Base-by-base conservation (phyloP, 2,113 vertebrate species). In the Lanius ludovicianus region DNA sequence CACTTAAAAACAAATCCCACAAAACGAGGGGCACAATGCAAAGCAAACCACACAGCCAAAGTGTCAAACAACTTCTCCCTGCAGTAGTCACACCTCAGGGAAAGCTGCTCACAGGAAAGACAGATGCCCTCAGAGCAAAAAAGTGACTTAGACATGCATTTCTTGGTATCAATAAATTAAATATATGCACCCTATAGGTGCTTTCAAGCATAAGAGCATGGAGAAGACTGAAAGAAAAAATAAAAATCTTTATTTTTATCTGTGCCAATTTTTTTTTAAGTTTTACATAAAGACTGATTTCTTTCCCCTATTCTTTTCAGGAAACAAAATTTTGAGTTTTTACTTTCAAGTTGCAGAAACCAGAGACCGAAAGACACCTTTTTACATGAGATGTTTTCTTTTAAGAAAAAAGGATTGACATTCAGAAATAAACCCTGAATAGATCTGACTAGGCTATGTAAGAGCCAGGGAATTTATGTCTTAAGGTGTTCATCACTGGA, bases 171-270 rank as follows among this genome's bases (percentile, higher is more conserved):
- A 79, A 84, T 69, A 63, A 74, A 74, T 62, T 49, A 78, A 93
- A 35, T 7, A 71, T 13, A 53, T 13, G 14, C 18, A 82, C 11
- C 56, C 22, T 46, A 41, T 10, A 56, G 49, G 50, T 70, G 55
- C 22, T 69, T 69, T 37, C 63, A 76, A 77, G 9, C 46, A 80
- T 37, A 41, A 47, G 15, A 46, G 5, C 13, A 70, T 5, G 33
- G 35, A 22, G 27, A 75, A 44, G 18, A 60, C 6, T n/a, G 20
- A 84, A 79, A 59, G 14, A 37, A 71, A 76, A 53, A 71, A 41
- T 5, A 9, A 5, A 11, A 41, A 33, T 1, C 0, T 39, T 39
- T 56, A 2, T 6, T 64, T 68, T 68, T 49, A 25, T 20, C 24
- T 27, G 9, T 23, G 55, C 6, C 17, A 28, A 25, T 9, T 55